Evolutionary conservation across 2,888 invertebrate genomes (phyloP).

Genomic region (Branchellion lobata): DNA sequence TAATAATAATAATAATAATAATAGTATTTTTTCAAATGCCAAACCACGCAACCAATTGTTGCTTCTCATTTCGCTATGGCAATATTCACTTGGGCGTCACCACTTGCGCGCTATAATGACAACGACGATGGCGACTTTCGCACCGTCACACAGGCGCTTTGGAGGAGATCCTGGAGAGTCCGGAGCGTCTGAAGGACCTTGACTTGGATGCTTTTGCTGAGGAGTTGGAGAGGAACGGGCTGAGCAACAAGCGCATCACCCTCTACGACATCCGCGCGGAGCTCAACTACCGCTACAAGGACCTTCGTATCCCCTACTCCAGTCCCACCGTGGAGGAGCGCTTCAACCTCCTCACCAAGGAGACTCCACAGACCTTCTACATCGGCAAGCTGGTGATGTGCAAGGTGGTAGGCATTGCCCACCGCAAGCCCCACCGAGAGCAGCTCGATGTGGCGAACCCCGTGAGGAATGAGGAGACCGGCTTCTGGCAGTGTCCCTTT

Average conservation of each 20-base stretch:
- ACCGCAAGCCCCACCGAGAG: conserved; percentile 85
- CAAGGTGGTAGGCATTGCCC: conserved; percentile 71
- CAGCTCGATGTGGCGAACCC: conserved; percentile 94
- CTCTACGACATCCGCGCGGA: conserved; percentile 95
- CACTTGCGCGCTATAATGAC: too few species aligned
- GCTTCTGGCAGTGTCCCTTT: conserved; percentile 95
- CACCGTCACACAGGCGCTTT: conserved; percentile 72
- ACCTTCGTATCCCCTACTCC: conserved; percentile 76
- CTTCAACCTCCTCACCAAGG: conserved; percentile 93
- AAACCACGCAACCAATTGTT: too few species aligned
- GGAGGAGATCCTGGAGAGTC: conserved; percentile 93
- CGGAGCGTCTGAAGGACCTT: conserved; percentile 88
- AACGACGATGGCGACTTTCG: too few species aligned
- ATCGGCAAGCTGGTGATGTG: conserved; percentile 75
- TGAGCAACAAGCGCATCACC: conserved; percentile 73
- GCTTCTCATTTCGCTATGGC: too few species aligned
- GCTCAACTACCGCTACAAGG: conserved; percentile 88
- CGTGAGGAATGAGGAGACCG: conserved; percentile 87
- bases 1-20: too few species aligned
- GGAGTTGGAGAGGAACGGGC: conserved; percentile 85
- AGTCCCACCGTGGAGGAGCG: conserved; percentile 81
- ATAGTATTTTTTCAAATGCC: too few species aligned
- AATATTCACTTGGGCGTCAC: too few species aligned
- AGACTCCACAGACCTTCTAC: conserved; percentile 88
- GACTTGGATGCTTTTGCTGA: conserved; percentile 98